Evolutionary conservation across 2,888 invertebrate species (phyloP), one percentile per base, ranked within the genome.

Genomic region (Hydraecia micacea): DNA sequence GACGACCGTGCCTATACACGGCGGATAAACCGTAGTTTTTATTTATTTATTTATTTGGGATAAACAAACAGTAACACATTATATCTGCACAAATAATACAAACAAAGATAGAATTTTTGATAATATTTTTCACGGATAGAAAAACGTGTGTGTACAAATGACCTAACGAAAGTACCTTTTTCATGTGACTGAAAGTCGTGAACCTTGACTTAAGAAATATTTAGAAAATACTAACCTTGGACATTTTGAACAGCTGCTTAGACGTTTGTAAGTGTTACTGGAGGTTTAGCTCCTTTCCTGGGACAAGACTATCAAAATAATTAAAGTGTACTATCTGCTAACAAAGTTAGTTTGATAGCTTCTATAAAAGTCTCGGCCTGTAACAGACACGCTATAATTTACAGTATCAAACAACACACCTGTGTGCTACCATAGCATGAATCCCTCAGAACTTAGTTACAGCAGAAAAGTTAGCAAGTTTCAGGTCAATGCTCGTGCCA

Each of bases 261-360:
- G 13, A 32, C 8, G 32, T 32, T 49, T 46, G 13, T 9, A 68
- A 3, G 2, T 25, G 15, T 32, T 21, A 69, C 5, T 9, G 32
- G 15, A 9, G 25, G 1, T 9, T 49, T 15, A 32, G 3, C 28
- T 21, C 15, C 25, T 58, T 58, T 28, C 55, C 55, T 15, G 52
- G 32, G 25, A 13, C 1, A 55, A 69, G 15, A 25, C 32, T 25
- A 55, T 55, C 15, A 55, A 25, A 25, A 69, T 69, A 58, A 58
- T 32, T 32, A 55, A 70, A 36, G 18, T 70, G 36, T 62, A 62
- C n/a, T 60, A 70, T 58, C 58, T n/a, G 25, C n/a, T 36, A 70
- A 70, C n/a, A 70, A 36, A n/a, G 62, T 36, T 36, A 70, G 62
- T 18, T 70, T 36, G 32, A 60, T 70, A n/a, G 36, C 36, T n/a